Base-by-base conservation (phyloP, 2,888 invertebrate genomes). In the Cataglyphis livida region DNA sequence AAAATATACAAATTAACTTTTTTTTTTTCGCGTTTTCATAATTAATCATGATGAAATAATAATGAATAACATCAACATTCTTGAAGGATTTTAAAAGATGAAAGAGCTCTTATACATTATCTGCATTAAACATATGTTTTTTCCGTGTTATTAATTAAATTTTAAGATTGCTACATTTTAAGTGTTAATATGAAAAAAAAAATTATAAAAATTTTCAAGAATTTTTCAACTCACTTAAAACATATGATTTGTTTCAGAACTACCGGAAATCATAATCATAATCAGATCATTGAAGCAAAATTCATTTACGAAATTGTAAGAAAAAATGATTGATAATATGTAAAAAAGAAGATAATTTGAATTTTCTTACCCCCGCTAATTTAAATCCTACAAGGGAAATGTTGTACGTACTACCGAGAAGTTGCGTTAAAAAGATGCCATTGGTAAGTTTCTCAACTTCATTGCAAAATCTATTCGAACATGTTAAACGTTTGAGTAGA, bases 321-420 rank as follows among this genome's bases (percentile, higher is more conserved):
- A 1, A 9, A 1, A 57, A 48, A n/a, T 28, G 1, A 57, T 21
- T 54, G 21, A 70, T 54, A 35, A 35, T 54, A 15, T 15, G n/a
- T 32, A 68, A 32, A 38, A 18, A 12, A n/a, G 51, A 73, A 62
- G 12, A 35, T 21, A 18, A 59, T 2, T 48, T 4, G 9, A 44
- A 65, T 15, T 21, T 62, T 61, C 86, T 87, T 83, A 90, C 91
- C 81, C 88, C 87, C 0, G 87, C 78, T 68, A 91, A 41, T 68
- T 91, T 90, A 74, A 91, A 91, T 74, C 91, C 91, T 9, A 90
- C 87, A 0, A 90, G 70, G 12, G 91, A 89, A 7, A 91, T 81
- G 68, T 87, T 90, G 64, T 91, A 91, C 7, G 91, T 91, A 61
- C 90, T 90, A 32, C 83, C 82, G 21, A 91, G 15, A 38, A 91